Conservation (phyloP, 2,113 vertebrate species). For the Ptilonorhynchus violaceus region DNA sequence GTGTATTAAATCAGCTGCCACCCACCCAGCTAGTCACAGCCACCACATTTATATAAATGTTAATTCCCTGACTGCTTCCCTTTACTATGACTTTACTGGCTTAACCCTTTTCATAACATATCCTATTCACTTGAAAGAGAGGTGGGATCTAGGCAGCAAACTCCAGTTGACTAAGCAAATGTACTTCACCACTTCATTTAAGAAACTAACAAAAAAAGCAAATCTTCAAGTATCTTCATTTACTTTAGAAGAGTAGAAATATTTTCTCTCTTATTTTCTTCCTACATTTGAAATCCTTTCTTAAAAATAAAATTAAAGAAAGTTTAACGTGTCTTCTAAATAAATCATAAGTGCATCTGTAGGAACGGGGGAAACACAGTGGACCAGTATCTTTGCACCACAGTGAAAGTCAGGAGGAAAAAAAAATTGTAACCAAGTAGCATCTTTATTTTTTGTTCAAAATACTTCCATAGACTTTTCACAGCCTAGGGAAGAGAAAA, state of each 20-base stretch:
- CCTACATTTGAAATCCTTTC: background rate
- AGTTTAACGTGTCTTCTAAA: conserved; percentile 1
- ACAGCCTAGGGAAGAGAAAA: background rate
- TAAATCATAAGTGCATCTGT: conserved; percentile 6
- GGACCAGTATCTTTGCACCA: background rate
- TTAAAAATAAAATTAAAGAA: background rate
- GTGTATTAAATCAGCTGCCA: background rate
- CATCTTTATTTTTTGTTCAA: background rate
- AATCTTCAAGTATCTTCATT: background rate
- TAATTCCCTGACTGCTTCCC: conserved; percentile 15
- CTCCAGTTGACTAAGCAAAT: conserved; percentile 25
- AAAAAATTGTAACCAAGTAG: background rate
- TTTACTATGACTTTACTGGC: conserved; percentile 33
- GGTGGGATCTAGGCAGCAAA: conserved; percentile 10
- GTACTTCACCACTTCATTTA: background rate
- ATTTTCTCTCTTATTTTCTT: background rate
- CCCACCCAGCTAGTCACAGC: background rate
- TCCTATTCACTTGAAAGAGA: background rate
- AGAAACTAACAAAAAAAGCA: background rate
- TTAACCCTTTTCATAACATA: conserved; percentile 37
- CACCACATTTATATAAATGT: background rate
- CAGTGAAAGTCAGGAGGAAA: background rate
- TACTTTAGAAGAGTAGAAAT: background rate
- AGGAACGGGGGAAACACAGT: background rate
- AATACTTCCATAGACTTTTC: background rate